Base-by-base conservation (phyloP, 2,888 invertebrate species). In the Harmothoe impar region DNA sequence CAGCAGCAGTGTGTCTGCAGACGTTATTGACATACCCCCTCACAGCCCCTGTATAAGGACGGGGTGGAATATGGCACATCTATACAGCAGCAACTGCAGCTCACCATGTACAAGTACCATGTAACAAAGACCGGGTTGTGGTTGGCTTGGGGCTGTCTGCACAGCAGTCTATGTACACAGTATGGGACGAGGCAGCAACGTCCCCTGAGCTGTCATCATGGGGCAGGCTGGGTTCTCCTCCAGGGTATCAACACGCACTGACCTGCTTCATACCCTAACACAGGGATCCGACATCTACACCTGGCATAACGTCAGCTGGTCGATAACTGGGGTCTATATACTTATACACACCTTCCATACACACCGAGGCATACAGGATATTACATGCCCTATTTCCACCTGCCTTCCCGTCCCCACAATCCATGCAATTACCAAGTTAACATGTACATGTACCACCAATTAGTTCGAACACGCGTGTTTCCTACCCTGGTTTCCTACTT, bases 171-270 rank as follows among this genome's bases (percentile, higher is more conserved):
- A 15, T 62, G n/a, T 62, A 62, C 3, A 62, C 62, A 62, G 62
- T 62, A 15, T 62, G 62, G 62, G 20, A 62, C 0, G 20, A 15
- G n/a, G n/a, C 23, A n/a, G 20, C 3, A 20, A 62, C 20, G 62
- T 62, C 62, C 62, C 62, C 20, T 62, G 62, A 62, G 62, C 62
- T 20, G 62, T 62, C 62, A 62, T 62, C 62, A n/a, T 52, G 62
- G 62, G n/a, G 62, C 15, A 62, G 43, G 7, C 12, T 1, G 15
- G 23, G n/a, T 62, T n/a, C n/a, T 7, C 20, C 3, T 3, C 62
- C 62, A n/a, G 62, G 62, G 1, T 62, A 62, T 62, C 62, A 52
- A 52, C 54, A 52, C 10, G 54, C 54, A 62, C 62, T 62, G 62
- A 62, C 62, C 62, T 62, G 62, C 62, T 62, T n/a, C 62, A 20